Evolutionary conservation across 2,888 invertebrate species (phyloP).

Genomic region (Drosophila buzzatii): DNA sequence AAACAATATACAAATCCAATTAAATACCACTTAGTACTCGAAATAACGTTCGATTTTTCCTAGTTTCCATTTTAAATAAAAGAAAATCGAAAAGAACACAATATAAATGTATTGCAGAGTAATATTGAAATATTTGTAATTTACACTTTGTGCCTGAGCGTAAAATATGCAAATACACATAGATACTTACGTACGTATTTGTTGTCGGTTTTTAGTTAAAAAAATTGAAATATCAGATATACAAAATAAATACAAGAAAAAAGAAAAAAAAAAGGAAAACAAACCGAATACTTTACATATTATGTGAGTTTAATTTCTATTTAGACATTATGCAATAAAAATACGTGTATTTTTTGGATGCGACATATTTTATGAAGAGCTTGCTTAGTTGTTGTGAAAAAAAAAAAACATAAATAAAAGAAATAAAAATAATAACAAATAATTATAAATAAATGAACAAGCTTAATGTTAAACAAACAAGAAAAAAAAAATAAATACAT

Average conservation of each 20-base stretch:
- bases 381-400: conserved; percentile 78
- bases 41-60: conserved; percentile 48
- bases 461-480: conserved; percentile 68
- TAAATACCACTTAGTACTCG: conserved; percentile 43
- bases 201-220: conserved; percentile 47
- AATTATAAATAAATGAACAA: conserved; percentile 45
- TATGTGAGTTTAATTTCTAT: conserved; percentile 38
- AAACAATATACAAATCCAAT: conserved; percentile 51
- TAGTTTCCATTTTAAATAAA: conserved; percentile 38
- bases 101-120: conserved; percentile 42
- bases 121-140: conserved; percentile 75
- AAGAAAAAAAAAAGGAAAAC: background rate
- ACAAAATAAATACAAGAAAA: conserved; percentile 14
- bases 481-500: conserved; percentile 44
- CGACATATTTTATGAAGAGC: conserved; percentile 73
- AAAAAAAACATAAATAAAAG: conserved; percentile 39
- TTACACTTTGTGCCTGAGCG: conserved; percentile 84
- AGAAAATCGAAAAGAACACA: conserved; percentile 8
- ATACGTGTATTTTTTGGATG: conserved; percentile 62
- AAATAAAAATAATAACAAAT: conserved; percentile 15
- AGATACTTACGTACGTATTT: conserved; percentile 38
- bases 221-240: conserved; percentile 38
- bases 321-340: conserved; percentile 55
- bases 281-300: conserved; percentile 20
- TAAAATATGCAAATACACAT: conserved; percentile 71